Evolutionary conservation across 1,140 invertebrate species (phyloP).

Genomic region (Portunus trituberculatus): DNA sequence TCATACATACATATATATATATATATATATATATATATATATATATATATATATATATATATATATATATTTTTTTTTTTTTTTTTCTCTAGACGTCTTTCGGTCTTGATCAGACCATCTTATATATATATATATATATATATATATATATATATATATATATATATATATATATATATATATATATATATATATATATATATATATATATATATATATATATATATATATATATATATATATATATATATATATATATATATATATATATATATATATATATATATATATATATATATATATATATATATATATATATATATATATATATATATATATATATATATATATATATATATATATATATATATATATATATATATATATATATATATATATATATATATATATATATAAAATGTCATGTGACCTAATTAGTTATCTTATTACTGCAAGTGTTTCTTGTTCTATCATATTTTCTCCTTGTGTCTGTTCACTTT

Average conservation of each 20-base stretch:
- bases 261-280: conserved; percentile 45
- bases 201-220: conserved; percentile 42
- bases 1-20: too few species aligned
- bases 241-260: conserved; percentile 45
- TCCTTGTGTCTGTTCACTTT: too few species aligned
- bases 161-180: background rate
- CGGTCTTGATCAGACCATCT: too few species aligned
- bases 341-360: conserved; percentile 6
- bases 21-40: too few species aligned
- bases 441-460: too few species aligned
- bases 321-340: conserved; percentile 29
- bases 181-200: background rate
- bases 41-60: too few species aligned
- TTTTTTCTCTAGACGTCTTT: too few species aligned
- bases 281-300: conserved; percentile 45
- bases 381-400: background rate
- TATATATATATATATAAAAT: background rate
- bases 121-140: too few species aligned
- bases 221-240: conserved; percentile 48
- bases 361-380: background rate
- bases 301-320: conserved; percentile 47
- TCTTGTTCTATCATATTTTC: too few species aligned
- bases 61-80: too few species aligned
- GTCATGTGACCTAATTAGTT: too few species aligned
- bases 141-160: too few species aligned